phyloP scores from a whole-genome alignment of 53 echinoderm and acorn worm species.

The Glandiceps talaboti region DNA sequence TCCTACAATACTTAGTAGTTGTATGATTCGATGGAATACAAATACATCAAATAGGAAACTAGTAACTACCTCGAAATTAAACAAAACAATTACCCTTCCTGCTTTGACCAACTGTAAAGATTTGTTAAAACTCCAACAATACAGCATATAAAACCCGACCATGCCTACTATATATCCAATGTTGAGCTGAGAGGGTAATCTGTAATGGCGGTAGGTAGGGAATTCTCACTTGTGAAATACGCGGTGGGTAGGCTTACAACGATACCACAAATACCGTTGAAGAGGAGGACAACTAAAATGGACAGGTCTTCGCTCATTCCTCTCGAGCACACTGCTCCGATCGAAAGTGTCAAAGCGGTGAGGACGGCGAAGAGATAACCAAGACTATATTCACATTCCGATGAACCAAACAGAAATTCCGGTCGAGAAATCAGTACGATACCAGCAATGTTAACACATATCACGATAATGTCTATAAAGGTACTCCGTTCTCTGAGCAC shows the following conservation, averaged over 20 bases:
- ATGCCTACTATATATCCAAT: not conserved
- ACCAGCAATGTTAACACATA: not conserved
- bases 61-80: no score
- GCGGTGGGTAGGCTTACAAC: not conserved
- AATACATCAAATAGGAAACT: no score
- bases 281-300: not conserved
- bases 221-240: not conserved
- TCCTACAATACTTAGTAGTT: no score
- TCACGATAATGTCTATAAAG: not conserved
- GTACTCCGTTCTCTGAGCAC: not conserved
- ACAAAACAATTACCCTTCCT: not conserved
- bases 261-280: not conserved
- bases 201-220: not conserved
- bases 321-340: not conserved
- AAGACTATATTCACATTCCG: not conserved
- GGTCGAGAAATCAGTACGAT: not conserved
- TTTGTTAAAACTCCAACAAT: not conserved
- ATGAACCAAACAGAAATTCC: not conserved
- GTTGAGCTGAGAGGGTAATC: not conserved
- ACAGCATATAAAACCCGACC: not conserved
- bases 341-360: not conserved
- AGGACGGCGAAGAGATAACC: not conserved
- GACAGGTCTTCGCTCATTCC: not conserved
- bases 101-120: not conserved
- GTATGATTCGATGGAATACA: no score